Conservation (phyloP, 1,140 invertebrate genomes). For the Heliconius nattereri region DNA sequence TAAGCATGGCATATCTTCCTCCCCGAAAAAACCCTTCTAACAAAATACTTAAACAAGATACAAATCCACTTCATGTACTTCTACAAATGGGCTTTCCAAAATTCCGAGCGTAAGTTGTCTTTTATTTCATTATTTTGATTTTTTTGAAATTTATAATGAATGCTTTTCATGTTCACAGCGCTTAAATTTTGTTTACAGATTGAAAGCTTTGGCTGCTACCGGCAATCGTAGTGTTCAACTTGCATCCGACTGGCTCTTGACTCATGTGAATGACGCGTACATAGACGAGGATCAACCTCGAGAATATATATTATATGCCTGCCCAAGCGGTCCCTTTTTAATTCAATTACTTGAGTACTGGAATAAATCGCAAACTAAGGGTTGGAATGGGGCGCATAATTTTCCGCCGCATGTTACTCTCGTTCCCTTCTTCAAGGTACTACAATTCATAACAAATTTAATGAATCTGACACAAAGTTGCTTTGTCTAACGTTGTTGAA, state of each 20-base stretch:
- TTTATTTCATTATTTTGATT: conserved; percentile 5
- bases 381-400: conserved; percentile 94
- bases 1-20: conserved; percentile 54
- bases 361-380: conserved; percentile 87
- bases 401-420: conserved; percentile 94
- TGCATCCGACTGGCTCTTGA: conserved; percentile 93
- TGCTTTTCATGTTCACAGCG: background rate
- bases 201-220: conserved; percentile 94
- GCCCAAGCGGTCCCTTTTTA: conserved; percentile 86
- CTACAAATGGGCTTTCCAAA: conserved; percentile 93
- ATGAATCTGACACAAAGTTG: too few relatives aligned
- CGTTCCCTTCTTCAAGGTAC: conserved; percentile 93
- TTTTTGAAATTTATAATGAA: conserved; percentile 5
- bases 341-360: conserved; percentile 89
- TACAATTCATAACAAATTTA: background rate
- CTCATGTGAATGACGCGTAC: conserved; percentile 91
- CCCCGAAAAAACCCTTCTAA: conserved; percentile 76
- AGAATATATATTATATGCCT: conserved; percentile 93
- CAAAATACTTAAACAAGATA: conserved; percentile 86
- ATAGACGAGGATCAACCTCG: conserved; percentile 88
- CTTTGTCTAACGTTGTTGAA: too few relatives aligned
- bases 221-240: conserved; percentile 92
- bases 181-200: conserved; percentile 78
- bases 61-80: conserved; percentile 89
- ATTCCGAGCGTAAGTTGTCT: conserved; percentile 87